Evolutionary conservation across 2,113 vertebrate species (phyloP).

Genomic region (Loxodonta africana): DNA sequence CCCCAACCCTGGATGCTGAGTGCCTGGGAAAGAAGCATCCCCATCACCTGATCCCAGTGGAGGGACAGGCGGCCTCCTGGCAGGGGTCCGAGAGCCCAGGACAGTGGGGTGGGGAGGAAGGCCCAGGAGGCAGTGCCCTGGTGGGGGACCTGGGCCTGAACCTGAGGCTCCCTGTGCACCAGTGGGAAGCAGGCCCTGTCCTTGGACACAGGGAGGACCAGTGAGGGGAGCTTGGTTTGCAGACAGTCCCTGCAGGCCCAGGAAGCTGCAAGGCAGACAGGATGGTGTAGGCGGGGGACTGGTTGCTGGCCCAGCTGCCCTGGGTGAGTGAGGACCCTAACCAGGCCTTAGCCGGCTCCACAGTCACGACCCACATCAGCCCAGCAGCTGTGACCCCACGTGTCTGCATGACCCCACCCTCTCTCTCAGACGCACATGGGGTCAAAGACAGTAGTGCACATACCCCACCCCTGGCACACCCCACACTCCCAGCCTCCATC

Average conservation of each 20-base stretch:
- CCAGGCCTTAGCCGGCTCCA: too few relatives aligned
- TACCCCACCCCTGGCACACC: accelerated
- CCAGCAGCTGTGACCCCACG: background rate
- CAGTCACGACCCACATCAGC: background rate
- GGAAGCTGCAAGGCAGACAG: background rate
- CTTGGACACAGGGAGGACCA: background rate
- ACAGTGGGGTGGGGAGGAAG: too few relatives aligned
- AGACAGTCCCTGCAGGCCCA: too few relatives aligned
- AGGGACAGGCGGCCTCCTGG: background rate
- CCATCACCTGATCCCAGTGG: background rate
- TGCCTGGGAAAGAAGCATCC: background rate
- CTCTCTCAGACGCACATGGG: too few relatives aligned
- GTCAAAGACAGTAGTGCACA: background rate
- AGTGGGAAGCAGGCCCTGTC: background rate
- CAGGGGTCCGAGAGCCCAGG: background rate
- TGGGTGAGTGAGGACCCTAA: background rate
- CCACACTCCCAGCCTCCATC: too few relatives aligned
- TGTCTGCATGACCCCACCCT: background rate
- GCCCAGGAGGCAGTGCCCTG: background rate
- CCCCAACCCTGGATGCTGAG: too few relatives aligned
- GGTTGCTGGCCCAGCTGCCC: too few relatives aligned
- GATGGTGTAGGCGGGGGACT: accelerated
- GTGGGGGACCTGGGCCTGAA: background rate
- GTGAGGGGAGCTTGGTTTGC: too few relatives aligned
- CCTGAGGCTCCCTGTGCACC: too few relatives aligned